Conservation (phyloP, 2,888 invertebrate species). For the Linhomoeus sp. region DNA sequence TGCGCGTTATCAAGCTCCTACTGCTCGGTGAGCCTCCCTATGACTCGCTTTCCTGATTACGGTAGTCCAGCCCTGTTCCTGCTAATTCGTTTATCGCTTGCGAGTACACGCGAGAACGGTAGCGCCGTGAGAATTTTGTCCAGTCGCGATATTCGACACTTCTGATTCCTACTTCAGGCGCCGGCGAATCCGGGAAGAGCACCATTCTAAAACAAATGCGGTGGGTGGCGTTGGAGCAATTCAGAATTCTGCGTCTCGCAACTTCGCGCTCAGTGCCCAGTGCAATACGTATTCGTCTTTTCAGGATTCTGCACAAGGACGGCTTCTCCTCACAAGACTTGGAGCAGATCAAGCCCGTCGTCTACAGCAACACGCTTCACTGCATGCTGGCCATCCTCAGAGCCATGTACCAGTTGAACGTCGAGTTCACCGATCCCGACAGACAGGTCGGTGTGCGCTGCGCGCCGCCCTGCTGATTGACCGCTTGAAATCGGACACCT, state of each 20-base stretch:
- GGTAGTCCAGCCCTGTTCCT: no score
- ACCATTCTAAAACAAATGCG: constrained; percentile 99
- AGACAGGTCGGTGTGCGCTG: constrained; percentile 98
- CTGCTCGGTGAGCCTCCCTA: constrained; percentile 22
- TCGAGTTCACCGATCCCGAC: constrained; percentile 71
- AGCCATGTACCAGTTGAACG: constrained; percentile 96
- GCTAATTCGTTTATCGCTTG: no score
- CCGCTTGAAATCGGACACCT: no score
- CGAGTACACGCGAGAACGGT: no score
- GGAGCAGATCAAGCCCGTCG: constrained; percentile 98
- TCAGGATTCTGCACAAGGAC: constrained; percentile 99
- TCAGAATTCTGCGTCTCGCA: no score
- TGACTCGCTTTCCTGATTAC: no score
- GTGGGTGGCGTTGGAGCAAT: constrained; percentile 34
- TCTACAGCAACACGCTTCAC: constrained; percentile 99
- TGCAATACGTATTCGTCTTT: no score
- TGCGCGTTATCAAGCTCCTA: constrained; percentile 24
- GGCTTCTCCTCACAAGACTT: constrained; percentile 97
- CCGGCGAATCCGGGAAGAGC: constrained; percentile 97
- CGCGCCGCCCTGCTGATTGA: no score
- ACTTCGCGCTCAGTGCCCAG: no score
- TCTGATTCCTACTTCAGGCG: constrained; percentile 44
- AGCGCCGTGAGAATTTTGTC: no score
- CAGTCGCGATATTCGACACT: no score
- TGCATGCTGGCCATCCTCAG: constrained; percentile 96